Conservation (phyloP, 1,140 invertebrate genomes). For the Asbolus verrucosus region DNA sequence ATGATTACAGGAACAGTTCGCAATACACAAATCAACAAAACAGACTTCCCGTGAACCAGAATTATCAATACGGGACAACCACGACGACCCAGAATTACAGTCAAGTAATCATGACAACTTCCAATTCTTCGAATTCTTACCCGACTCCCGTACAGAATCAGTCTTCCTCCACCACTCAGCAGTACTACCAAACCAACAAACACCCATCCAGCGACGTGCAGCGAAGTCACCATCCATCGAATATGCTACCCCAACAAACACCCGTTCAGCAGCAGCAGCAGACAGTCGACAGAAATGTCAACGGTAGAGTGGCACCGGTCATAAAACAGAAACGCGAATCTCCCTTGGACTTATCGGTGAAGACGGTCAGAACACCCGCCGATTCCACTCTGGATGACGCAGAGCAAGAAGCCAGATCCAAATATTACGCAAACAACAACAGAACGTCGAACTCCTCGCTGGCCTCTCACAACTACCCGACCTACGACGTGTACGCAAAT, state of each 20-base stretch:
- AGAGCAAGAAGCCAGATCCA: constrained; percentile 64
- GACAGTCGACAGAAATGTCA: constrained; percentile 47
- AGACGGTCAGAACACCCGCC: constrained; percentile 85
- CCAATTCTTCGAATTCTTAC: constrained; percentile 48
- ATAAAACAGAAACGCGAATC: constrained; percentile 74
- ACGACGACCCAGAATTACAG: constrained; percentile 50
- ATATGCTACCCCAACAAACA: constrained; percentile 47
- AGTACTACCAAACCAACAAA: constrained; percentile 53
- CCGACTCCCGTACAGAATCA: constrained; percentile 23
- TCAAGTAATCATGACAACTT: constrained; percentile 54
- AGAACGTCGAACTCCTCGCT: constrained; percentile 5
- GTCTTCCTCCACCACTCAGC: constrained; percentile 54
- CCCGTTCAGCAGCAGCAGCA: constrained; percentile 55
- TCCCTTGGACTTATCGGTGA: constrained; percentile 86
- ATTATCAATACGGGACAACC: constrained; percentile 44
- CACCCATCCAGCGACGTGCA: constrained; percentile 49
- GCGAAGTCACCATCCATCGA: constrained; percentile 57
- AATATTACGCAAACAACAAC: constrained; percentile 61
- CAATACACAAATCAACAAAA: constrained; percentile 47
- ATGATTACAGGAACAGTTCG: constrained; percentile 25
- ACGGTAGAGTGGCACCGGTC: constrained; percentile 26
- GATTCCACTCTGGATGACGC: constrained; percentile 84
- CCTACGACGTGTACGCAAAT: constrained; percentile 58
- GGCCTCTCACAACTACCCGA: constrained; percentile 55
- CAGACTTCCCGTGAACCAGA: constrained; percentile 45